A percentile compares a stretch with the other conserved stretches of the same genome.
phyloP scores from a whole-genome alignment of 2,888 invertebrate species.

The Eledona agricola region DNA sequence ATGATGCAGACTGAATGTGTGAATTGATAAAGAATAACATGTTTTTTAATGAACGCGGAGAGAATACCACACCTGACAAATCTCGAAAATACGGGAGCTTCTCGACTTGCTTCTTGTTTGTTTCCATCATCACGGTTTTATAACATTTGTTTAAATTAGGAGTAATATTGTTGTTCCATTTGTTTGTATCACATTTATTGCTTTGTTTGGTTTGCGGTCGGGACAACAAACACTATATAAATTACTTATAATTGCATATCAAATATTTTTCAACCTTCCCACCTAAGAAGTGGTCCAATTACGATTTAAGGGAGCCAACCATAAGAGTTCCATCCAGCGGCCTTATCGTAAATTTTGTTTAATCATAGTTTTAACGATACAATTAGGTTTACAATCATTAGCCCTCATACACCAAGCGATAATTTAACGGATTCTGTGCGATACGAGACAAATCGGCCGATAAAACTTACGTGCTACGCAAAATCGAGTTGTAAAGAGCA shows the following conservation, averaged over 20 bases:
- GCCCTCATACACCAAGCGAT: no score
- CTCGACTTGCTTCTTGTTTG: conserved; percentile 36
- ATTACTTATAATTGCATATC: conserved; percentile 25
- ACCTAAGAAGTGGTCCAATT: conserved; percentile 4
- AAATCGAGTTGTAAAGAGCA: no score
- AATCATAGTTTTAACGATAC: no score
- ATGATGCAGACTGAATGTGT: conserved; percentile 54
- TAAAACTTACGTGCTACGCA: no score
- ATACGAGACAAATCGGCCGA: no score
- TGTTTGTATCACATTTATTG: conserved; percentile 31
- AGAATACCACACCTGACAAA: conserved; percentile 46
- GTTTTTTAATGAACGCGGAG: conserved; percentile 45
- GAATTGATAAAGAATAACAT: conserved; percentile 53
- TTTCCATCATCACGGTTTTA: conserved; percentile 52
- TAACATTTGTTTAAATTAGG: conserved; percentile 46
- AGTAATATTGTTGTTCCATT: conserved; percentile 34
- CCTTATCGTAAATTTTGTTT: neutral
- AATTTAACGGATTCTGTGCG: no score
- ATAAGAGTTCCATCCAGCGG: neutral
- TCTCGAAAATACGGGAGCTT: conserved; percentile 28
- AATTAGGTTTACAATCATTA: no score
- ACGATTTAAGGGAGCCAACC: conserved; percentile 7
- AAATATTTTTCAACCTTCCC: conserved; percentile 28
- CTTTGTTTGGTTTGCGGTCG: conserved; percentile 29
- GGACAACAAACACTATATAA: conserved; percentile 25